Evolutionary conservation across 2,888 invertebrate species (phyloP), one percentile per base, ranked within the genome.

Genomic region (Frankliniella intonsa): DNA sequence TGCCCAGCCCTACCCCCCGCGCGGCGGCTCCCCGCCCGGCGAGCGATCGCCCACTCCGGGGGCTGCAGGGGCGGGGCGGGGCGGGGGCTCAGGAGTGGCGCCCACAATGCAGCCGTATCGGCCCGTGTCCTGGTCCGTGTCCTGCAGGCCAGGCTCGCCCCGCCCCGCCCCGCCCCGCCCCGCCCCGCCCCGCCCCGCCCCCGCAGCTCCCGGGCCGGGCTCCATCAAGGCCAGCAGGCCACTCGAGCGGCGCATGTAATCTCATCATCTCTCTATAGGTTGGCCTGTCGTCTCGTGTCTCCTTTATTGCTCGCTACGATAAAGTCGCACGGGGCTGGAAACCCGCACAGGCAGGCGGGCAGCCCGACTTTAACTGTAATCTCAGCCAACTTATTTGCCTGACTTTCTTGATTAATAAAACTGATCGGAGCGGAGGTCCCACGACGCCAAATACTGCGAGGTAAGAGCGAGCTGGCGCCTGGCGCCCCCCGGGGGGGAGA

Each of bases 101-200:
- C 8, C 69, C 69, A 76, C 69, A 76, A 76, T 76, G 69, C 69
- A 76, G 22, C 69, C 69, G 69, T 76, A 76, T 76, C 69, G 69
- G 69, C 69, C 25, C 22, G 22, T 14, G 62, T 62, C 69, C 38
- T 38, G 38, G 3, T 22, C 69, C 69, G 69, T 76, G 38, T 38
- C 38, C 38, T 38, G 38, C 38, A 38, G 38, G 1, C 69, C 69
- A n/a, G n/a, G 69, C 69, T 69, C 69, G 69, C n/a, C 22, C 10
- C n/a, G 65, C 65, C 65, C 62, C 14, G 22, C n/a, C 19, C n/a
- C 8, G 22, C 69, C 69, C 69, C 69, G 9, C 10, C 69, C 69
- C 11, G 12, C 69, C 10, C 25, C 25, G 12, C 14, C 17, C 62
- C 62, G 12, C 7, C 9, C 3, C 11, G 12, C 62, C 62, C 14